These are phyloP conservation scores for Hippocampus zosterae DNA, from an alignment of 2,113 vertebrate species.

Conservation along the genomic window DNA sequence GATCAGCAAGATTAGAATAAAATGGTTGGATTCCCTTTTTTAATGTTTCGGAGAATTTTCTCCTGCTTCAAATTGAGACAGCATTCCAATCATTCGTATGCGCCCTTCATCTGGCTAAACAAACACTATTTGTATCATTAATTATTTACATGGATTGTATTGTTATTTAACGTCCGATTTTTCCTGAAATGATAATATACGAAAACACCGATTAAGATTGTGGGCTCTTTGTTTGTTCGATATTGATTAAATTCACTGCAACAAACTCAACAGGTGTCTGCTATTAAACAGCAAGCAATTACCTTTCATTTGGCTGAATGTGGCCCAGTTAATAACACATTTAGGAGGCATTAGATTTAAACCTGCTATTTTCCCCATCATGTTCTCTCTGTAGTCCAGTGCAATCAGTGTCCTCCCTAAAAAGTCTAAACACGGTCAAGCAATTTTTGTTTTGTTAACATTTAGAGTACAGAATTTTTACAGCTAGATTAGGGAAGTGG, in stretches of 20 bases:
- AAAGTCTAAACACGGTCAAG: not conserved
- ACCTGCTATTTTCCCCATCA: too few species aligned
- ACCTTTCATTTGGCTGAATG: too few species aligned
- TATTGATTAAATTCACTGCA: not conserved
- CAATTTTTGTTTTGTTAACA: not conserved
- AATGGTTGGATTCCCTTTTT: not conserved
- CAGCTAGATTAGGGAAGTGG: too few species aligned
- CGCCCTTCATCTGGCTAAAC: not conserved
- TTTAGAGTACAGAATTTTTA: not conserved
- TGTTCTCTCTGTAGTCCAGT: too few species aligned
- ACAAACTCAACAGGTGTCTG: not conserved
- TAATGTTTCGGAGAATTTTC: not conserved
- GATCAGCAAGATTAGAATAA: not conserved
- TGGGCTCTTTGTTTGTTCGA: not conserved
- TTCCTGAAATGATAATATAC: not conserved
- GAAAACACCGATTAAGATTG: not conserved
- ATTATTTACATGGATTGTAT: not conserved
- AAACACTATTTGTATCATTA: not conserved
- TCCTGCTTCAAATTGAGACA: not conserved
- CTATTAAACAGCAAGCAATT: too few species aligned
- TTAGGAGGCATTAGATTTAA: too few species aligned
- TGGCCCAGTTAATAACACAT: too few species aligned
- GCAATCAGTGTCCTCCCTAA: too few species aligned
- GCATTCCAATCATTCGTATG: not conserved
- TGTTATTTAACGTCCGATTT: not conserved